Conservation (phyloP, 2,888 invertebrate genomes). For the Anarsia innoxiella region DNA sequence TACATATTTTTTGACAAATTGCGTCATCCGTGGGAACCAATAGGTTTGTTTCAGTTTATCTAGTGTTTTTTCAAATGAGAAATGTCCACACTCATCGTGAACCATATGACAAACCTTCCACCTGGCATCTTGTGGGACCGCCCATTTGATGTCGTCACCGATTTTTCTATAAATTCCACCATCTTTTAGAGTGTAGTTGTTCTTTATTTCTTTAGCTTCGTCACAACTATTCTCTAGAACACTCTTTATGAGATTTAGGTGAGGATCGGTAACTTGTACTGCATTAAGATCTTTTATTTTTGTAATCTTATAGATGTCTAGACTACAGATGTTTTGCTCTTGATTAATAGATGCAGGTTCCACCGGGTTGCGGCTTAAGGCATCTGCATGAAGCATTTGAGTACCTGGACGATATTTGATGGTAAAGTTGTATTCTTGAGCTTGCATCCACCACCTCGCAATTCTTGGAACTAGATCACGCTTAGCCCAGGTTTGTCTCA, state of each 20-base stretch:
- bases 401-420: not conserved
- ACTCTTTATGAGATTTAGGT: slow-evolving; percentile 1
- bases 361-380: not conserved
- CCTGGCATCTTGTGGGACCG: no score
- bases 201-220: not conserved
- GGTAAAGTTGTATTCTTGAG: not conserved
- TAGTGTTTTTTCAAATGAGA: slow-evolving; percentile 29
- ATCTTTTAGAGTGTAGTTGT: not conserved
- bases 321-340: no score
- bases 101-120: slow-evolving; percentile 1
- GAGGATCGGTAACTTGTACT: not conserved
- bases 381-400: not conserved
- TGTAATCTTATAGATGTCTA: no score
- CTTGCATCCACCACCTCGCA: not conserved
- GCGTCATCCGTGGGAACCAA: slow-evolving; percentile 41
- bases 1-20: slow-evolving; percentile 37
- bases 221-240: not conserved
- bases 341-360: no score
- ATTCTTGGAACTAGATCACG: not conserved
- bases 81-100: slow-evolving; percentile 1
- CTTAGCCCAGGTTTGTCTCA: not conserved
- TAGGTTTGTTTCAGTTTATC: slow-evolving; percentile 28
- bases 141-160: no score
- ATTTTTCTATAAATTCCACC: not conserved
- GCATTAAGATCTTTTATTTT: not conserved